These are phyloP conservation scores for Chymomyza procnemis DNA, from an alignment of 2,888 invertebrate genomes.

Conservation along the genomic window DNA sequence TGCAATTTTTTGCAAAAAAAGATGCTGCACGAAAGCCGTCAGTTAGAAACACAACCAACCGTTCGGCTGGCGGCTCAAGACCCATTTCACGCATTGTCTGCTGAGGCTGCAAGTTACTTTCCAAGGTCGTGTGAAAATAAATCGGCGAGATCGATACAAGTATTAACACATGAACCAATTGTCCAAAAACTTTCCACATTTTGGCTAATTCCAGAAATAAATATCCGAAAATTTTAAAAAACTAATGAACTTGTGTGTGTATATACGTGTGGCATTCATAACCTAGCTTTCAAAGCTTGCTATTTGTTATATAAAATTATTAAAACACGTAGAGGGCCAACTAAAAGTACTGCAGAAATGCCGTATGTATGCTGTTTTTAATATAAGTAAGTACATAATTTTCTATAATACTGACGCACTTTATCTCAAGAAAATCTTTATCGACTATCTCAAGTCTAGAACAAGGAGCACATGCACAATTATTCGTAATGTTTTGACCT, in stretches of 20 bases:
- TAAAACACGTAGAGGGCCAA: too few species aligned
- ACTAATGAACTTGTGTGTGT: background rate
- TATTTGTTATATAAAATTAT: background rate
- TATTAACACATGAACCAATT: constrained; percentile 86
- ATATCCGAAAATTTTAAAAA: background rate
- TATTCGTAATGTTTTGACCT: too few species aligned
- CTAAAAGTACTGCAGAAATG: too few species aligned
- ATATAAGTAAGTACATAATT: too few species aligned
- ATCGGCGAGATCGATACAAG: constrained; percentile 92
- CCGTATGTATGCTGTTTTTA: too few species aligned
- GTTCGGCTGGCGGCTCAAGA: constrained; percentile 81
- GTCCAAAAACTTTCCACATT: constrained; percentile 75
- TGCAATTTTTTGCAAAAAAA: constrained; percentile 80
- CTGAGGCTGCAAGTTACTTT: constrained; percentile 78
- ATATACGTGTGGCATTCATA: background rate
- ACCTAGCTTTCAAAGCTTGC: background rate
- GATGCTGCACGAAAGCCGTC: constrained; percentile 96
- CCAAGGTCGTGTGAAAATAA: constrained; percentile 92
- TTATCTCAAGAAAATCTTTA: too few species aligned
- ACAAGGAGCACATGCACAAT: too few species aligned
- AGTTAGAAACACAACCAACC: constrained; percentile 92
- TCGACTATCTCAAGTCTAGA: too few species aligned
- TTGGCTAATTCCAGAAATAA: background rate
- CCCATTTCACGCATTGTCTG: constrained; percentile 19
- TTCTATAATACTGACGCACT: too few species aligned